Evolutionary conservation across 2,113 vertebrate species (phyloP).

Genomic region (Podarcis muralis): DNA sequence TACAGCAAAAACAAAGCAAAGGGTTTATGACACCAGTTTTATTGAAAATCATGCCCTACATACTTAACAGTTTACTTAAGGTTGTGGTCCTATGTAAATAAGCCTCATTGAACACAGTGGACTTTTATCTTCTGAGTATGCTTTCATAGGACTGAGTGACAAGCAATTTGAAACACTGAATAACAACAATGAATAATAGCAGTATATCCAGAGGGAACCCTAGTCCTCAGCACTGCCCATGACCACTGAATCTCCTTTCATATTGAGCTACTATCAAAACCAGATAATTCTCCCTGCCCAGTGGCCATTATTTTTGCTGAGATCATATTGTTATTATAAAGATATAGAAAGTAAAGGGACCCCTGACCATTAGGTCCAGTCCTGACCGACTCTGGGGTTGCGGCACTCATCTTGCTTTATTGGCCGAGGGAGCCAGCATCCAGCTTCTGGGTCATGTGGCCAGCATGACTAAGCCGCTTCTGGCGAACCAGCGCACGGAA

Average conservation of each 20-base stretch:
- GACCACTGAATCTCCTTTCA: neutral
- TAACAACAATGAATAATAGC: neutral
- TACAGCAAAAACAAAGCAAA: neutral
- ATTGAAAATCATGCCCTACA: neutral
- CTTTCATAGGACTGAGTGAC: neutral
- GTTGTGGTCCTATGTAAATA: neutral
- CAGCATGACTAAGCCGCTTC: no score
- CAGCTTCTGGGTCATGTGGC: no score
- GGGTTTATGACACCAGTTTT: neutral
- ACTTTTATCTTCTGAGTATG: no score
- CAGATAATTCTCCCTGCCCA: neutral
- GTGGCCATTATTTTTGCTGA: neutral
- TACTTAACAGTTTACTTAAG: neutral
- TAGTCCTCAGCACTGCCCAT: neutral
- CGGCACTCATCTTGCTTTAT: no score
- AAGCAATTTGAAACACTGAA: neutral
- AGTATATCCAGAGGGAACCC: neutral
- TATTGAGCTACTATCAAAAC: conserved; percentile 14
- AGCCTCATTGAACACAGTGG: no score
- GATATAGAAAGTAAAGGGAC: neutral
- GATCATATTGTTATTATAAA: conserved; percentile 2
- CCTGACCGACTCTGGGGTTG: no score
- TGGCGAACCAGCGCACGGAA: no score
- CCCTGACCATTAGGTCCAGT: no score
- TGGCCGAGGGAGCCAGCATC: no score